Evolutionary conservation across 2,797 vertebrate species (phyloP).

Genomic region (Thalassophryne amazonica): DNA sequence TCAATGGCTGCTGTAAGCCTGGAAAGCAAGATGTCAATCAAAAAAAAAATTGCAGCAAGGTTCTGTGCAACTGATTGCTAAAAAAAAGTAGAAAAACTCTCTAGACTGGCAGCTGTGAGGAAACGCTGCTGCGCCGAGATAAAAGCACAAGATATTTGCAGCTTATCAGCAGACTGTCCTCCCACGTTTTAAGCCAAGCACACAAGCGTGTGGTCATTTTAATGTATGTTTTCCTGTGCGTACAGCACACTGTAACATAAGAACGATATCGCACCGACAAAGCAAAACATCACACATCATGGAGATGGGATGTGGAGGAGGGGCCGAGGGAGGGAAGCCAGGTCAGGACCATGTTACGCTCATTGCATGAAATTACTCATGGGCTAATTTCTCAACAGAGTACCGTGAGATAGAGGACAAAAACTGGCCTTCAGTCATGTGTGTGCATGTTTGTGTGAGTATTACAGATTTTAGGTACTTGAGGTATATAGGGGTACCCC

Average conservation of each 20-base stretch:
- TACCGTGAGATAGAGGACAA: conserved; percentile 36
- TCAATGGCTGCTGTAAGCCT: conserved; percentile 11
- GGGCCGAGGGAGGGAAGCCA: conserved; percentile 8
- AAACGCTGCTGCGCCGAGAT: background rate
- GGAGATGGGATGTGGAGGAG: background rate
- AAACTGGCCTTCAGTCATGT: conserved; percentile 5
- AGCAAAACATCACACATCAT: conserved; percentile 10
- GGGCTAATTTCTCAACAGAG: conserved; percentile 71
- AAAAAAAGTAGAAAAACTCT: background rate
- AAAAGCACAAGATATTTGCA: background rate
- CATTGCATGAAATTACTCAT: conserved; percentile 70
- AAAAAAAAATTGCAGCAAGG: background rate
- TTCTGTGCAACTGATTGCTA: background rate
- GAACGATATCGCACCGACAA: too few relatives aligned
- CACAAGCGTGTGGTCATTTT: background rate
- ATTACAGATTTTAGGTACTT: conserved; percentile 29
- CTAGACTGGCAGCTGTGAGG: background rate
- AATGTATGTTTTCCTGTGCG: background rate
- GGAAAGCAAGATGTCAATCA: background rate
- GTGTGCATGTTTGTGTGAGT: conserved; percentile 23
- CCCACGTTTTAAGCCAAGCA: background rate
- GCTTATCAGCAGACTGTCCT: conserved; percentile 3
- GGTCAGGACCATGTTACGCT: conserved; percentile 46
- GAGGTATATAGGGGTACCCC: conserved; percentile 40
- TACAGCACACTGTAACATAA: too few relatives aligned